Base-by-base conservation (phyloP, 2,888 invertebrate species). In the Xestia c-nigrum region DNA sequence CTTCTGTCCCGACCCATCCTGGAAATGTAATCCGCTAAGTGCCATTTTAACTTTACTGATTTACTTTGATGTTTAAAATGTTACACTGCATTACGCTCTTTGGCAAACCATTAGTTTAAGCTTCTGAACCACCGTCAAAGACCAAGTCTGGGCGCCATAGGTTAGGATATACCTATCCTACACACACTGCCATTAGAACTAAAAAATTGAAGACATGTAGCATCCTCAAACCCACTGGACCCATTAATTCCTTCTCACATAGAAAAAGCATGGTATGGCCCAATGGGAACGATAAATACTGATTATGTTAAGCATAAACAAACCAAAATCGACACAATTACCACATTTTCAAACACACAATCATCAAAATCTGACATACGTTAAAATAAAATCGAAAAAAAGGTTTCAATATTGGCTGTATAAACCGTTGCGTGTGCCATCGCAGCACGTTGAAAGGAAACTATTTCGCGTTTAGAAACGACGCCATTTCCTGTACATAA, bases 381-480 rank as follows among this genome's bases (percentile, higher is more conserved):
- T 57, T 50, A 38, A 83, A 57, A 70, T 19, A 50, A 66, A 61
- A 85, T 43, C 12, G 52, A 71, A 59, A 75, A 61, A 61, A 59
- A 55, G 16, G 59, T 82, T 82, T 66, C 65, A 74, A 75, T 80
- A 79, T 81, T 82, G 87, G 81, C 88, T 67, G 80, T 72, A 83
- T 81, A 80, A 76, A 88, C 47, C 66, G 21, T 71, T 76, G 78
- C 81, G 78, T 79, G 74, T 85, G 80, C 85, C 79, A 80, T 78
- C 72, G 50, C 65, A 74, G 57, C 75, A 72, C 68, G 75, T 72
- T 55, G 78, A 84, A 78, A 91, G 91, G 90, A 91, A 91, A 90
- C 91, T 90, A 89, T 90, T 90, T 86, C 78, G 77, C 82, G 87
- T 88, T 87, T 87, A 88, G 89, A 87, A 91, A 90, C 81, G 89